Evolutionary conservation across 2,888 invertebrate species (phyloP), one percentile per base, ranked within the genome.

Genomic region (Nemurella pictetii): DNA sequence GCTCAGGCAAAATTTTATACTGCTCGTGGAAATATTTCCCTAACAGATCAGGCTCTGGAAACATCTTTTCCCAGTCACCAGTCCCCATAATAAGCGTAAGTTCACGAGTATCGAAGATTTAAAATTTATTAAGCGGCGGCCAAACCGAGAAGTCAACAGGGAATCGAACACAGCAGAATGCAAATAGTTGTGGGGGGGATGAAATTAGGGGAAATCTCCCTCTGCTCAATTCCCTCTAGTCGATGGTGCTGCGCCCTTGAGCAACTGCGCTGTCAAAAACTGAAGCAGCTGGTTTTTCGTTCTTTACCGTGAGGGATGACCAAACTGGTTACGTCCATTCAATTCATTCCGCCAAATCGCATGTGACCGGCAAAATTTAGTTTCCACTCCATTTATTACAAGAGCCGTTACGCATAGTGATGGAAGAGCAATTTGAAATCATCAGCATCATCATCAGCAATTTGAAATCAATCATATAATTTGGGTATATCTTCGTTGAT

Each of bases 1-100:
- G 90, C 87, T 91, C 91, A 86, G 90, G 90, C 87, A 90, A 88
- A 87, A 89, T 90, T 88, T 91, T 91, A 88, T 91, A 91, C 83
- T 91, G 89, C 86, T 91, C 90, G 87, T 91, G 90, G 87, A 91
- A 91, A 88, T 89, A 90, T 88, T 90, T 90, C 84, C 90, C 90
- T 85, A 91, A 90, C 87, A 89, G 89, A 36, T 90, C 90, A 80
- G 91, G 90, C 87, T 91, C 91, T 73, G 91, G 91, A 88, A 91
- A 89, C 88, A 91, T 89, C 84, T 86, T 86, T 84, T 86, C 87
- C 87, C 86, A 86, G 75, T 85, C 87, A 29, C 86, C 86, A 36
- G 85, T 81, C 30, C 87, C 86, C 87, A 87, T 87, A 29, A 78
- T 86, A 75, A 55, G 55, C 55, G 55, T 55, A 7, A 20, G 9